Evolutionary conservation across 2,888 invertebrate species (phyloP), one percentile per base, ranked within the genome.

Genomic region (Thyatira batis): DNA sequence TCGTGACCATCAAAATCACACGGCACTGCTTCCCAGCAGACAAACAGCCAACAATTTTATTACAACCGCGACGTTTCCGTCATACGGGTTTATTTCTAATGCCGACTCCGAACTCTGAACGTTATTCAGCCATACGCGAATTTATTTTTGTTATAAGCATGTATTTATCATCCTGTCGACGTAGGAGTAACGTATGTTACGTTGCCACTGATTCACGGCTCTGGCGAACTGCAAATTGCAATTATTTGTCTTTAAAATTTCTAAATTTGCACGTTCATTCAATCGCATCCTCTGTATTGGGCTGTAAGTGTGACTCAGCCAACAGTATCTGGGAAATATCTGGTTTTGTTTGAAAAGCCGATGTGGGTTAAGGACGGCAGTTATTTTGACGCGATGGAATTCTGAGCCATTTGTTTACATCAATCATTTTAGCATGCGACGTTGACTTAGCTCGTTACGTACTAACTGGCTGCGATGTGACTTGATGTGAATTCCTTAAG

Each of bases 281-380:
- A 73, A 71, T 66, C 59, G 56, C 58, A 58, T 71, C 68, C 62
- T 17, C 8, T 17, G 39, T 39, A 67, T 71, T 69, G 69, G 69
- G 65, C 59, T 60, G 23, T 56, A 52, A 55, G 52, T 53, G 53
- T 67, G 60, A 63, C 56, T 73, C 68, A 74, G 44, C 62, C 61
- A 62, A 61, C 53, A 52, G 59, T 68, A 69, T 69, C 69, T 72
- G 69, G 63, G 66, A 61, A 68, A 67, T 60, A 55, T 69, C 67
- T 65, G 59, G 58, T 60, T 67, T 63, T 51, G 49, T 51, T 61
- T 60, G 51, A 49, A 43, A 54, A 27, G 30, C 11, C 46, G 53
- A 76, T 70, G 60, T 73, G 50, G 71, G 73, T 76, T 73, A 76
- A 77, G 73, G 77, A 58, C 70, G 50, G 45, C 45, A 51, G 57